Base-by-base conservation (phyloP, 2,797 vertebrate species). In the Pipistrellus pipistrellus region DNA sequence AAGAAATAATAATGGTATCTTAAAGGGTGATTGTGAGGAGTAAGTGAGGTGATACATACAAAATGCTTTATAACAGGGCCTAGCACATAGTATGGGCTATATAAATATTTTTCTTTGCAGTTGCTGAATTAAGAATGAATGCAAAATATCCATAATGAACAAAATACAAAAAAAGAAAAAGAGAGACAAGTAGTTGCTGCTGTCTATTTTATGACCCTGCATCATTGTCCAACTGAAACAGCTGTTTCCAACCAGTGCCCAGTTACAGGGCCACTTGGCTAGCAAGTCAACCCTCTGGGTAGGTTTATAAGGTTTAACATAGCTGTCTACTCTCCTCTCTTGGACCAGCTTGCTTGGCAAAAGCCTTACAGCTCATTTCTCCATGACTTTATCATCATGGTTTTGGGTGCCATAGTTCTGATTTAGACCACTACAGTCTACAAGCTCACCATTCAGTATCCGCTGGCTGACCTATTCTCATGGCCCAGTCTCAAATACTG, bases 391-490 rank as follows among this genome's bases (percentile, higher is more conserved):
- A 51, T 17, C 35, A 55, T 68, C 66, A 62, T 35, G 41, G 81
- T 69, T 88, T 95, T 80, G 8, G 64, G 27, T 85, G 57, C 38
- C 15, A n/a, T 80, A 51, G 25, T 90, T 93, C 72, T 85, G 66
- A 83, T 48, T 38, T 90, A 83, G 41, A 53, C 48, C 44, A 88
- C 46, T n/a, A 71, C 1, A 12, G 27, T 72, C 53, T 77, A 77
- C 6, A 86, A 73, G 57, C 78, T 85, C 69, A 91, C 46, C 10
- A 30, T 73, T 91, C 35, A 93, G 15, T 75, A 41, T 35, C 25
- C 35, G 32, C 48, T 89, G 76, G 10, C 35, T 68, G 41, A 86
- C 41, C 88, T 57, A 77, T 93, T 86, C 35, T 82, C 4, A 53
- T 13, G 75, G 41, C 13, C 64, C 41, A 62, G 44, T 86, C 93